These are phyloP conservation scores for Tiliacea citrago DNA, from an alignment of 2,888 invertebrate species.

Conservation along the genomic window DNA sequence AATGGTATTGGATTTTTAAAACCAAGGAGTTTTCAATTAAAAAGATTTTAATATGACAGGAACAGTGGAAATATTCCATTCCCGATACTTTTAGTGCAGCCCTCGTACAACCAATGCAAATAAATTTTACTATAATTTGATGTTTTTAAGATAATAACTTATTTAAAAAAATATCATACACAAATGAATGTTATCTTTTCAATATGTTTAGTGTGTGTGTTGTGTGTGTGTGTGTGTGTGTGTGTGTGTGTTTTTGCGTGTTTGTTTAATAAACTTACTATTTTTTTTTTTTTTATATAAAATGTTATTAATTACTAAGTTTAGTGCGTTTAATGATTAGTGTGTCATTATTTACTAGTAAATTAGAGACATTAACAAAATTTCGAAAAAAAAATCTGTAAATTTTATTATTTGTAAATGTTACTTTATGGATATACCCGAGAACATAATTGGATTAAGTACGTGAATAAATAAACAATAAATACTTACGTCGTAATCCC, in stretches of 20 bases:
- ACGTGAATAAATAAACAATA: constrained; percentile 26
- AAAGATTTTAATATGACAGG: too few species aligned
- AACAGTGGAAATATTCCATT: too few species aligned
- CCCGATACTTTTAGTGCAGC: too few species aligned
- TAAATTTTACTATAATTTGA: too few species aligned
- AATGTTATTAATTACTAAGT: neutral
- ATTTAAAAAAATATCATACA: too few species aligned
- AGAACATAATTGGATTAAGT: neutral
- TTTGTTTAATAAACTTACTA: too few species aligned
- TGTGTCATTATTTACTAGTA: neutral
- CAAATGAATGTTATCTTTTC: neutral
- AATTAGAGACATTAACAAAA: neutral
- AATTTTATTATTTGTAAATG: neutral
- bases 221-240: too few species aligned
- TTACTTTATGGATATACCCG: neutral
- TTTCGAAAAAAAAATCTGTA: neutral
- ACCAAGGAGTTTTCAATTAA: too few species aligned
- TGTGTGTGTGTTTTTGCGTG: too few species aligned
- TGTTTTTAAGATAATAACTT: neutral
- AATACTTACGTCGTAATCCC: constrained; percentile 84
- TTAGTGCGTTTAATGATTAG: neutral
- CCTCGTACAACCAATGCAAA: too few species aligned
- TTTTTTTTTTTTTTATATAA: too few species aligned
- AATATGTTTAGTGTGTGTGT: neutral
- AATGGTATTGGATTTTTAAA: too few species aligned